Conservation (phyloP, 2,113 vertebrate genomes). For the Otocyon megalotis region DNA sequence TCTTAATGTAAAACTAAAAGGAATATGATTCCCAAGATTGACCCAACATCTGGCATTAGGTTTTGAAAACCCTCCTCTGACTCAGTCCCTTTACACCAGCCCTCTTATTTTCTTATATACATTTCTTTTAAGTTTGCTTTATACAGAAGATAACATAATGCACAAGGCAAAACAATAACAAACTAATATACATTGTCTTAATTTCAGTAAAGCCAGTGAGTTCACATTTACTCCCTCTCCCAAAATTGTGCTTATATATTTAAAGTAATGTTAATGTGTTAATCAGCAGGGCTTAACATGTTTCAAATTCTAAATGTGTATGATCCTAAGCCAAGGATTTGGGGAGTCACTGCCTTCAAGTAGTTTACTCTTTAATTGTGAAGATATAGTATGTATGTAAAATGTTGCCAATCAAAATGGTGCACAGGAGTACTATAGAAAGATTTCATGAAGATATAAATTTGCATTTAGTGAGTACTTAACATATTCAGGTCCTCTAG, state of each 20-base stretch:
- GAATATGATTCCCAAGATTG: conserved; percentile 35
- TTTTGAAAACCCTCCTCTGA: not conserved
- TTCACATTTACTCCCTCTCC: not conserved
- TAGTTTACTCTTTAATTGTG: not conserved
- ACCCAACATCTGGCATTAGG: conserved; percentile 16
- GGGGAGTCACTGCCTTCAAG: not conserved
- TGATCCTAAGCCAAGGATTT: not conserved
- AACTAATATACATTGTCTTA: not conserved
- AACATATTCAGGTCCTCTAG: not conserved
- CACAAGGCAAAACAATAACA: not conserved
- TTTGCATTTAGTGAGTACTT: not conserved
- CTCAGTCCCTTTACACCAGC: not conserved
- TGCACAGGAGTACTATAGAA: not conserved
- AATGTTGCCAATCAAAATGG: not conserved
- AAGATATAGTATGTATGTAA: not conserved
- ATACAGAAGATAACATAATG: not conserved
- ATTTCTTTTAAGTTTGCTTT: conserved; percentile 32
- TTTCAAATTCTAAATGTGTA: not conserved
- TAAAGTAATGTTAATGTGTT: not conserved
- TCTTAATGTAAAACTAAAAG: conserved; percentile 59
- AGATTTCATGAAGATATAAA: not conserved
- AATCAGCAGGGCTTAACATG: not conserved
- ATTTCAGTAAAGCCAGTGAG: not conserved
- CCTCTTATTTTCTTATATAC: conserved; percentile 35
- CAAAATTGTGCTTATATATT: conserved; percentile 10